Percentiles rank a stretch among this genome's conserved stretches.
Evolutionary conservation across 1,140 invertebrate genomes (phyloP).

Genomic region (Anastrepha ludens): DNA sequence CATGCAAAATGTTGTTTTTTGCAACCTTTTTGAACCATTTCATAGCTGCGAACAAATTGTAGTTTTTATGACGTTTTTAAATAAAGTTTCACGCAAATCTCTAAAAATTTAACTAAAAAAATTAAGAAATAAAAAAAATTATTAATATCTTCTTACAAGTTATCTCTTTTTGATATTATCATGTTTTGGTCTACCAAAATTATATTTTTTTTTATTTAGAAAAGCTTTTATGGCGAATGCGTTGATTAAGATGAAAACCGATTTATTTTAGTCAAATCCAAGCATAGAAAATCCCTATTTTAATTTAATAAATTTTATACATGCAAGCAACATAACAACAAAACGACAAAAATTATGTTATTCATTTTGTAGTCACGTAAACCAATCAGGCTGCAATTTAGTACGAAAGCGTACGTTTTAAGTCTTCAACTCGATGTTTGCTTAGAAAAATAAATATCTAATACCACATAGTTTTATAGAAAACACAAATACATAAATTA

Average conservation of each 20-base stretch:
- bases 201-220: background rate
- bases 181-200: background rate
- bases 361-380: background rate
- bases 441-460: background rate
- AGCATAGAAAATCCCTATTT: background rate
- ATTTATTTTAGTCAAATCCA: background rate
- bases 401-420: background rate
- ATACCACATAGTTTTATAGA: background rate
- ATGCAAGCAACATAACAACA: background rate
- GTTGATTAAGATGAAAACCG: constrained; percentile 6
- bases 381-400: background rate
- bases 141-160: too few relatives aligned
- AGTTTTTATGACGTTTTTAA: background rate
- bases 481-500: background rate
- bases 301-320: background rate
- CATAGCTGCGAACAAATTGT: constrained; percentile 15
- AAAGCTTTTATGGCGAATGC: background rate
- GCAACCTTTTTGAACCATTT: background rate
- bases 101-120: background rate
- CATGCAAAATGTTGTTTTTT: too few relatives aligned
- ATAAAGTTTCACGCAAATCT: constrained; percentile 11
- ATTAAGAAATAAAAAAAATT: background rate
- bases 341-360: background rate
- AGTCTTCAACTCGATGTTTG: background rate
- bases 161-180: too few relatives aligned